Evolutionary conservation across 2,797 vertebrate genomes (phyloP), one percentile per base, ranked within the genome.

Genomic region (Poecilia velifera): DNA sequence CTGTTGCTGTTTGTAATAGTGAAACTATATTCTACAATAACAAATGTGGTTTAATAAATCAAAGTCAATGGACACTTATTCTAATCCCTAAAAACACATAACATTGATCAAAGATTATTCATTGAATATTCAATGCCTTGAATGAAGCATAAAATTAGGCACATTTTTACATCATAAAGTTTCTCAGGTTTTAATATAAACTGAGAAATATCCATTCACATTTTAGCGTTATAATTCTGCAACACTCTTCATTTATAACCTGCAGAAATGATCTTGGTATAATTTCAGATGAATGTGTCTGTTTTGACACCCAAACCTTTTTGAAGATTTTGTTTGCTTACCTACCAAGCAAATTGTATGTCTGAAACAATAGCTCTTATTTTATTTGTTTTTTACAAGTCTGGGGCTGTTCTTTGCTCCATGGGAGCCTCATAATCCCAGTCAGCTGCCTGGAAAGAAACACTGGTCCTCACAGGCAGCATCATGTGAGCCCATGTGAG

Each of bases 401-500:
- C 25, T 72, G 39, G 74, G 59, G 82, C 77, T 76, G 86, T 66
- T 78, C 84, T 81, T 73, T 85, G 83, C 90, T 89, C 87, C 87
- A 78, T 72, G 78, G 85, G 88, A 88, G 90, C 90, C 92, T 92
- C 88, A 73, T 96, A 96, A 96, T 96, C 95, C 93, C 83, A 76
- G 84, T 96, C 96, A 96, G 95, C 96, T 96, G 96, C 94, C 92
- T 92, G 81, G 73, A 89, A 76, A 85, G 89, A 84, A 87, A 91
- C 89, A 92, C 80, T 85, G 90, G 87, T 91, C 86, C 85, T 86
- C 84, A 79, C 87, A 91, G 86, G 84, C 86, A 64, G 88, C 89
- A 92, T 96, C 96, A 96, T 96, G 95, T 96, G 96, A 95, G 91
- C 75, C 87, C 93, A 95, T 92, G 92, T 92, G 93, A 93, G 89